These are phyloP conservation scores for Aplidium turbinatum DNA, from an alignment of 23 tunicate species.

Conservation along the genomic window DNA sequence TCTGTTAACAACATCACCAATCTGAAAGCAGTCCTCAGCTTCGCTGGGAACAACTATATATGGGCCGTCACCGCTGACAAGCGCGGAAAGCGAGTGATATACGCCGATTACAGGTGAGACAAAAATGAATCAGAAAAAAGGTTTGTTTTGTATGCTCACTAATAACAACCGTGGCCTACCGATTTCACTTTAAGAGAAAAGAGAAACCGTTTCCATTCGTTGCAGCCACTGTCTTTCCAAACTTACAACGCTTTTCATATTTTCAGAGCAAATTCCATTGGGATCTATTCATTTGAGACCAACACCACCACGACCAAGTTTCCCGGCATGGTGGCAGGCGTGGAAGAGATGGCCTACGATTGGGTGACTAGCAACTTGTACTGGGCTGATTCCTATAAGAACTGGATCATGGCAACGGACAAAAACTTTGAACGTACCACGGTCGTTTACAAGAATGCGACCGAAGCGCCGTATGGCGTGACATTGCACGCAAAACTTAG, in stretches of 20 bases:
- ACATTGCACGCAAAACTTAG: constrained; percentile 61
- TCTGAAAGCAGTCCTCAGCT: too few species aligned
- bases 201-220: too few species aligned
- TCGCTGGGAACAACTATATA: too few species aligned
- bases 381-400: constrained; percentile 51
- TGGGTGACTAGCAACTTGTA: constrained; percentile 46
- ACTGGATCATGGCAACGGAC: constrained; percentile 69
- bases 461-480: constrained; percentile 58
- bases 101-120: constrained; percentile 46
- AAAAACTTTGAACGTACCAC: constrained; percentile 60
- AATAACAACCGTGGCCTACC: too few species aligned
- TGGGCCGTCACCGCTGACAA: constrained; percentile 88
- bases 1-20: too few species aligned
- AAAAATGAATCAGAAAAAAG: too few species aligned
- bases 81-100: constrained; percentile 40
- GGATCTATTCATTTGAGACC: constrained; percentile 18
- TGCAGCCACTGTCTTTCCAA: too few species aligned
- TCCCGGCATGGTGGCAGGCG: constrained; percentile 45
- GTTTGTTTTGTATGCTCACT: too few species aligned
- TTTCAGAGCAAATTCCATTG: constrained; percentile 33
- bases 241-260: background rate
- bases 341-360: constrained; percentile 58
- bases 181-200: too few species aligned
- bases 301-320: constrained; percentile 19
- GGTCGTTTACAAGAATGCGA: constrained; percentile 50